phyloP scores from a whole-genome alignment of 2,113 vertebrate genomes.

The Lophochroa leadbeateri region DNA sequence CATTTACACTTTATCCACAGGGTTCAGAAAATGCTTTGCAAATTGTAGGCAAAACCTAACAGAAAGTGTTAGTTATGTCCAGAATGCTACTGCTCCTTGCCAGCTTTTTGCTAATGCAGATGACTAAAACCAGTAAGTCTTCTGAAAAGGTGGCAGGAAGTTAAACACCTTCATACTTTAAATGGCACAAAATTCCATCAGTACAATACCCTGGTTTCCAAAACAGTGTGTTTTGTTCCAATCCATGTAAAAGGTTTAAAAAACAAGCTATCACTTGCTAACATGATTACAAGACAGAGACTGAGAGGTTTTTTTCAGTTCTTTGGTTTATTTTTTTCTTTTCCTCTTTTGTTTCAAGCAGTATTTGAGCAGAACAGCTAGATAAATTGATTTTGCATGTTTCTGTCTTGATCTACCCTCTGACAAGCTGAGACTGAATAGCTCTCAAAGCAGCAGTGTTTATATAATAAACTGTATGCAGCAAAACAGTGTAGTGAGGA shows the following conservation, averaged over 20 bases:
- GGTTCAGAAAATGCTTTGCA: neutral
- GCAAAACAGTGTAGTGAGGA: neutral
- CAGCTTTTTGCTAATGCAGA: neutral
- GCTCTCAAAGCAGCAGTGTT: neutral
- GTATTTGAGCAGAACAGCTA: neutral
- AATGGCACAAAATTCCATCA: neutral
- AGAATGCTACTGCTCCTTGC: neutral
- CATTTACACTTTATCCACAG: neutral
- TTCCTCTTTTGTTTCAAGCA: neutral
- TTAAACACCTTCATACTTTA: neutral
- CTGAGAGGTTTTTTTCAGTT: neutral
- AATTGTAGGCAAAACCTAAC: neutral
- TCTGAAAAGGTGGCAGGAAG: neutral
- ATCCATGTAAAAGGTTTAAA: neutral
- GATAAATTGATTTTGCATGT: neutral
- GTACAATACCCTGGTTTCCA: neutral
- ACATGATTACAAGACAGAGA: neutral
- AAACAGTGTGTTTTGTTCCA: neutral
- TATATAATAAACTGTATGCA: neutral
- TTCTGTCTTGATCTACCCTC: neutral
- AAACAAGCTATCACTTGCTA: neutral
- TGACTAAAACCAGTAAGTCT: neutral
- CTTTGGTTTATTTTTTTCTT: neutral
- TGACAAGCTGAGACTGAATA: neutral
- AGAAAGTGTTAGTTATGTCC: neutral